phyloP scores from a whole-genome alignment of 2,113 vertebrate genomes.

The Paedocypris sp. region DNA sequence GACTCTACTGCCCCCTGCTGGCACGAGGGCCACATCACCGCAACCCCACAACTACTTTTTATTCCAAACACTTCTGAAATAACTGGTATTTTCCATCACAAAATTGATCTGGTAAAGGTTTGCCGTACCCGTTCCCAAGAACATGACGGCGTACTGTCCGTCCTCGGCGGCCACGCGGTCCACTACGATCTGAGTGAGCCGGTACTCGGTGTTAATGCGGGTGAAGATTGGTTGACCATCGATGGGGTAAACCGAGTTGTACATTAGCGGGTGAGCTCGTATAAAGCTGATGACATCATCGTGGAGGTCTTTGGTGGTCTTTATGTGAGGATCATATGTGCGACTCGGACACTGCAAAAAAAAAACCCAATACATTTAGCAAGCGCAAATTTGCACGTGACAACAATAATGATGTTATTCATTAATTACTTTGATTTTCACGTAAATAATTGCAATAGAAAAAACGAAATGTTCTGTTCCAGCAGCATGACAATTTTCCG shows the following conservation, averaged over 20 bases:
- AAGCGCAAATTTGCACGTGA: too few species aligned
- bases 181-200: constrained; percentile 83
- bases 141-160: constrained; percentile 92
- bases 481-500: too few species aligned
- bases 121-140: constrained; percentile 83
- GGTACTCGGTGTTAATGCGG: constrained; percentile 78
- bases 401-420: too few species aligned
- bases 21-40: too few species aligned
- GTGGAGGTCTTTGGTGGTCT: constrained; percentile 89
- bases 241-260: constrained; percentile 69
- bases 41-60: too few species aligned
- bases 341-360: constrained; percentile 81
- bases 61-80: too few species aligned
- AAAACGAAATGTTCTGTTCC: not conserved
- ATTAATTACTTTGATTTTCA: too few species aligned
- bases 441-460: too few species aligned
- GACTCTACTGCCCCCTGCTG: constrained; percentile 43
- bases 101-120: not conserved
- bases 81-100: not conserved
- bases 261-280: constrained; percentile 81
- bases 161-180: constrained; percentile 88
- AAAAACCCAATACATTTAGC: too few species aligned
- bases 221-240: constrained; percentile 77
- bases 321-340: constrained; percentile 84
- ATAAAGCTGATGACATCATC: constrained; percentile 93